Base-by-base conservation (phyloP, 2,888 invertebrate species). In the Frankliniella fusca region DNA sequence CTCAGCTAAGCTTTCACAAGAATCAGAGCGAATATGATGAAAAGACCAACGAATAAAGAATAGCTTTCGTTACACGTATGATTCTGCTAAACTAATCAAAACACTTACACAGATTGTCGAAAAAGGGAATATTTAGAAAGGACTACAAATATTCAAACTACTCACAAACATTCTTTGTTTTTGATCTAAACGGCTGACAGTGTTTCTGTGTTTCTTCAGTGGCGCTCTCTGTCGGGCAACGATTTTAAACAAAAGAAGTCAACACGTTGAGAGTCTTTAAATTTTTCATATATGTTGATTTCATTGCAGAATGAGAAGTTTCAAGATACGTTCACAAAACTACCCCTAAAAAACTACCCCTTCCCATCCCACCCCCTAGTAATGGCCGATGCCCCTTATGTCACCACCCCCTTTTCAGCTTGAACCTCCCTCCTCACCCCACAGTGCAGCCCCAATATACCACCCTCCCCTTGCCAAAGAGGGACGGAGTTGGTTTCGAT, bases 101-200 rank as follows among this genome's bases (percentile, higher is more conserved):
- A 38, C 5, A 38, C 3, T 38, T 3, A 38, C 38, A 5, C 38
- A 5, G 61, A 76, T 23, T 76, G 70, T 27, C 70, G 10, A 27
- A 76, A 23, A 5, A 27, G 70, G 27, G 27, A 27, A 12, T 27
- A 27, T 27, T 76, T 12, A 27, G 12, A 7, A 27, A 76, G 27
- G 23, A 27, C 27, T 0, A 76, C 23, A 27, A 11, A 23, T 23
- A 23, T 12, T 27, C 23, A 76, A 12, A 1, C 27, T 12, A 76
- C 70, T 76, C 10, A 76, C 70, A 76, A 76, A 76, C 70, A 76
- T 76, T 76, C 70, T 76, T 76, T 76, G 70, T 76, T 76, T 76
- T 76, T 76, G 10, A 11, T 76, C 70, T 27, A 27, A 23, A 70
- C 12, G 23, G 23, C 12, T 12, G 23, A 23, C 12, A 23, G 23